These are phyloP conservation scores for Malurus elegans DNA, from an alignment of 2,113 vertebrate genomes.

Conservation along the genomic window DNA sequence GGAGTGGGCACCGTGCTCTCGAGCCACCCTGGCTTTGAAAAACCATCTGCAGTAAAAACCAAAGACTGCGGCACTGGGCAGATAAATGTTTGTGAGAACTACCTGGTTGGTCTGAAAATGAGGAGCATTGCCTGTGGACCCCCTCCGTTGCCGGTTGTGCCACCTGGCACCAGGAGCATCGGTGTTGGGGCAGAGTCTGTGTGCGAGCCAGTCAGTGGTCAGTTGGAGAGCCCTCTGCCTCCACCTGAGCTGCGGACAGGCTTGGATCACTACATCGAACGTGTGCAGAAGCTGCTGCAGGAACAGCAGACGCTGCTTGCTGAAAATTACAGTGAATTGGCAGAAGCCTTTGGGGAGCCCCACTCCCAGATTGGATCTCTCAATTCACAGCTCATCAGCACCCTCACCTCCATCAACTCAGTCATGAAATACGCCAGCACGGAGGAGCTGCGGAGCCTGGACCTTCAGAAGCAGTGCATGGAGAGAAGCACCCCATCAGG, in stretches of 20 bases:
- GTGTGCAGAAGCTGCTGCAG: slow-evolving; percentile 89
- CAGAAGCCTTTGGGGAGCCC: slow-evolving; percentile 92
- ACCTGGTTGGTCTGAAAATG: slow-evolving; percentile 90
- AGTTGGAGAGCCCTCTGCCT: slow-evolving; percentile 13
- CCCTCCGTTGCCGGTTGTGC: slow-evolving; percentile 59
- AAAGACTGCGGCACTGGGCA: slow-evolving; percentile 88
- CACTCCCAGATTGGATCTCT: slow-evolving; percentile 91
- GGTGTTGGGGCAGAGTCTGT: slow-evolving; percentile 86
- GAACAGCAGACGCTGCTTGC: slow-evolving; percentile 93
- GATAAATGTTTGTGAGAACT: slow-evolving; percentile 85
- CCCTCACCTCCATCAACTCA: slow-evolving; percentile 89
- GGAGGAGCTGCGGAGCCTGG: slow-evolving; percentile 76
- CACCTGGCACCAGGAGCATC: slow-evolving; percentile 77
- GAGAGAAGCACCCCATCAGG: slow-evolving; percentile 43
- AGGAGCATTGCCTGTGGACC: slow-evolving; percentile 92
- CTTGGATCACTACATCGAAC: slow-evolving; percentile 94
- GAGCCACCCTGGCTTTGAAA: slow-evolving; percentile 57
- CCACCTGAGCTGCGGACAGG: slow-evolving; percentile 60
- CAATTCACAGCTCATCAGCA: slow-evolving; percentile 92
- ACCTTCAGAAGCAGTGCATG: slow-evolving; percentile 67
- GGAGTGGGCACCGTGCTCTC: slow-evolving; percentile 85
- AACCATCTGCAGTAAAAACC: slow-evolving; percentile 78
- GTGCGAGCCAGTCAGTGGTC: slow-evolving; percentile 1
- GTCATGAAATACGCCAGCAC: slow-evolving; percentile 87
- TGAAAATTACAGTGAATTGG: slow-evolving; percentile 93